phyloP scores from a whole-genome alignment of 2,888 invertebrate species.

The Caenorhabditis doughertyi region DNA sequence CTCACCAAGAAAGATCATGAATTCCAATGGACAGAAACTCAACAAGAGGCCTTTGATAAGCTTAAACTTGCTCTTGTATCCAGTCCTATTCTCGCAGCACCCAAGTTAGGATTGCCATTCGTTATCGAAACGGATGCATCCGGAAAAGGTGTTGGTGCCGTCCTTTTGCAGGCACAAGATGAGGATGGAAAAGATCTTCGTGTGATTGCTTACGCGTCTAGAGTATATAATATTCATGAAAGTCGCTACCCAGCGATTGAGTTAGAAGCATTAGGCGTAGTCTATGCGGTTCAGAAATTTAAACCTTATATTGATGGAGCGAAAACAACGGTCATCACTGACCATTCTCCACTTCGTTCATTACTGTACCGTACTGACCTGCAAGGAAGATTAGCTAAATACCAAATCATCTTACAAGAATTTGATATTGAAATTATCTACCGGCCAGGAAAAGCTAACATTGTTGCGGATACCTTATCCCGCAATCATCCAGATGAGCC shows the following conservation, averaged over 20 bases:
- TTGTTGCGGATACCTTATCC: not conserved
- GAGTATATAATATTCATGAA: too few species aligned
- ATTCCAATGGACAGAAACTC: too few species aligned
- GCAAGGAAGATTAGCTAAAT: not conserved
- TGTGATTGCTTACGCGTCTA: too few species aligned
- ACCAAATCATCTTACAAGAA: not conserved
- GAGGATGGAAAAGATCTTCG: too few species aligned
- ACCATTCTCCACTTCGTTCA: not conserved
- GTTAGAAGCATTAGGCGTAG: not conserved
- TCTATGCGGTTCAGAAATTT: not conserved
- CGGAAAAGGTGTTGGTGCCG: too few species aligned
- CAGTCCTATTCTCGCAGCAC: too few species aligned
- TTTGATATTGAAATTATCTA: not conserved
- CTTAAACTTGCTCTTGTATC: too few species aligned
- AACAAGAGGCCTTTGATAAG: too few species aligned
- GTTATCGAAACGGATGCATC: too few species aligned
- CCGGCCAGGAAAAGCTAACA: not conserved
- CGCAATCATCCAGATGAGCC: not conserved
- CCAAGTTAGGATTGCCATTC: too few species aligned
- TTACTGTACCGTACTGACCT: not conserved
- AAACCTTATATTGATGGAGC: not conserved
- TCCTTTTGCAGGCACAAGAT: too few species aligned
- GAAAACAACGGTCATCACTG: not conserved
- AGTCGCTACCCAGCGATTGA: not conserved
- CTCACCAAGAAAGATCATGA: too few species aligned